A percentile compares a stretch with the other conserved stretches of the same genome.
These are phyloP conservation scores for Gnathonemus echidnorhynchus DNA, from an alignment of 2,113 vertebrate genomes.

Conservation along the genomic window DNA sequence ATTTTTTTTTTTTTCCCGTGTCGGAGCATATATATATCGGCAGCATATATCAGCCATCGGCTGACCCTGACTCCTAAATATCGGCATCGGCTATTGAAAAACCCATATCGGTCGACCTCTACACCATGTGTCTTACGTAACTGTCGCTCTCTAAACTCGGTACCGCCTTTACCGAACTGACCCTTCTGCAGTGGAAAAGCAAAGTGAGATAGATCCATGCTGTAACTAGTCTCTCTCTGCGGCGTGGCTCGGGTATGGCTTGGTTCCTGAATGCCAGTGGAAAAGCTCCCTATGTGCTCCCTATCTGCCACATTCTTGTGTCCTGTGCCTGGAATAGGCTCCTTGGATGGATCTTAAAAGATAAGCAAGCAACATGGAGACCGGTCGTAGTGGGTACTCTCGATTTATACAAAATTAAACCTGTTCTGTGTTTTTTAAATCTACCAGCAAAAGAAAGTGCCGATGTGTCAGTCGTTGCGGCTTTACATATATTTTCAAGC, in stretches of 20 bases:
- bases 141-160: too few species aligned
- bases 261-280: not conserved
- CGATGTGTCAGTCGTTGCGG: not conserved
- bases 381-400: not conserved
- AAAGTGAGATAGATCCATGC: too few species aligned
- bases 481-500: not conserved
- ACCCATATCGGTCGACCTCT: too few species aligned
- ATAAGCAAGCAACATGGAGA: not conserved
- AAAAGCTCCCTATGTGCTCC: not conserved
- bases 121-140: not conserved
- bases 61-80: too few species aligned
- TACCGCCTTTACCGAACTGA: not conserved
- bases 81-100: too few species aligned
- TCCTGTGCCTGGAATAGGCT: not conserved
- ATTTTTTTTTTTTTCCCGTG: too few species aligned
- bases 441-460: not conserved
- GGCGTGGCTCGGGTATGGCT: too few species aligned
- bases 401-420: not conserved
- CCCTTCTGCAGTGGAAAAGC: too few species aligned
- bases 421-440: not conserved
- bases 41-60: too few species aligned
- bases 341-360: not conserved
- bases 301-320: not conserved
- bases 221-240: too few species aligned
- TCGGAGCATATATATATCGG: too few species aligned